Base-by-base conservation (phyloP, 37 sponge, comb jelly and placozoan genomes). In the Geodia barretti region DNA sequence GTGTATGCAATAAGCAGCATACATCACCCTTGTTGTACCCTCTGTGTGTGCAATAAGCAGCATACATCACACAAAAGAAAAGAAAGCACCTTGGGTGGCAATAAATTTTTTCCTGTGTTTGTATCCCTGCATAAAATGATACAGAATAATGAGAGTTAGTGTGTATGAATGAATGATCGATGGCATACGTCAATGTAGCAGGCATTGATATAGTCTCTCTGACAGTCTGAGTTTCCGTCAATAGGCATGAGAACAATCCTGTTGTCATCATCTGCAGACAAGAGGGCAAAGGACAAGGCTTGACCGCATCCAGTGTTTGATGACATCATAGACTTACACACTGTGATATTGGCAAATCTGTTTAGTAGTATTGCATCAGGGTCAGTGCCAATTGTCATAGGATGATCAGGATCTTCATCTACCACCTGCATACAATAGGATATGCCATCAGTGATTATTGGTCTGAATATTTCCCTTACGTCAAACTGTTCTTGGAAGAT, bases 61-160 rank as follows among this genome's bases (percentile, higher is more conserved):
- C n/a, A n/a, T n/a, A n/a, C n/a, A n/a, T n/a, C n/a, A n/a, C n/a
- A n/a, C n/a, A n/a, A n/a, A n/a, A n/a, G n/a, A n/a, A n/a, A n/a
- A n/a, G n/a, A n/a, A n/a, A 39, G 39, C 70, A 92, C 92, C 93
- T 93, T 93, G 93, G 34, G 87, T 62, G 40, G 93, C 93, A 62
- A 93, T 93, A 76, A 79, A 93, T 29, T 81, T 72, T 17, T 86
- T 81, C 2, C 72, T 54, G 14, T 31, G 40, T 0, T 58, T 34
- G 68, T 86, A 89, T n/a, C 93, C 90, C 93, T 93, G 73, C 25
- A 86, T 20, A 72, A 26, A n/a, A n/a, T n/a, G n/a, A n/a, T n/a
- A n/a, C n/a, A n/a, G n/a, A n/a, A n/a, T n/a, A n/a, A n/a, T n/a
- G n/a, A n/a, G n/a, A n/a, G n/a, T n/a, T n/a, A n/a, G n/a, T n/a